phyloP scores from a whole-genome alignment of 53 echinoderm and acorn worm species.

The Patiria pectinifera region DNA sequence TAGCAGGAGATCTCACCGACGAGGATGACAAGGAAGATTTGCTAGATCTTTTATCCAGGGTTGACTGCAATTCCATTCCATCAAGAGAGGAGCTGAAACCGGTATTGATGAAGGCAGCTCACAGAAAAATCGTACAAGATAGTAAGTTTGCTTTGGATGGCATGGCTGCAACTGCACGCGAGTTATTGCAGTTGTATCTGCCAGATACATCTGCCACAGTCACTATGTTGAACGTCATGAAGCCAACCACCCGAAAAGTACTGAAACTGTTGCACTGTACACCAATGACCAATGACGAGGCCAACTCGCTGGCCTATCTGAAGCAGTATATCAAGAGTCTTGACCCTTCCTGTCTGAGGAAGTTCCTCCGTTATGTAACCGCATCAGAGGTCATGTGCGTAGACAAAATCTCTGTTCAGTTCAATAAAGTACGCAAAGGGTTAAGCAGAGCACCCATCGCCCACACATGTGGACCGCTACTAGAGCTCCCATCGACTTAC shows the following conservation, averaged over 20 bases:
- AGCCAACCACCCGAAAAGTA: constrained; percentile 31
- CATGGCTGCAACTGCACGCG: too few species aligned
- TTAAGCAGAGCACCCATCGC: constrained; percentile 39
- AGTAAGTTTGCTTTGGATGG: too few species aligned
- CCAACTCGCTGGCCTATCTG: constrained; percentile 20
- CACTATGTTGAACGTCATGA: constrained; percentile 9
- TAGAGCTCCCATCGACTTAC: constrained; percentile 64
- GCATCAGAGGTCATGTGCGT: constrained; percentile 13
- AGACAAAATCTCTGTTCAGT: constrained; percentile 26
- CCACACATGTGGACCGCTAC: constrained; percentile 30
- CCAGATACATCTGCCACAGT: neutral
- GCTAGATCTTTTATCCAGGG: too few species aligned
- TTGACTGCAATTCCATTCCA: too few species aligned
- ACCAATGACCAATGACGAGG: constrained; percentile 20
- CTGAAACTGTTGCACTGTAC: constrained; percentile 10
- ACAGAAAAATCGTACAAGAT: too few species aligned
- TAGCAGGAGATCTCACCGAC: too few species aligned
- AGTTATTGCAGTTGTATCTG: too few species aligned
- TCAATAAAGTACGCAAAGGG: constrained; percentile 45
- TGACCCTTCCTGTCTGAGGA: constrained; percentile 12
- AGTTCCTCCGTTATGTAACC: constrained; percentile 6
- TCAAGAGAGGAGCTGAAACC: too few species aligned
- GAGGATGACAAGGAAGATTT: too few species aligned
- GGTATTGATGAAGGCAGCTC: too few species aligned
- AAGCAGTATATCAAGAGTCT: constrained; percentile 46